phyloP scores from a whole-genome alignment of 2,113 vertebrate species.

The Dicrurus megarhynchus region DNA sequence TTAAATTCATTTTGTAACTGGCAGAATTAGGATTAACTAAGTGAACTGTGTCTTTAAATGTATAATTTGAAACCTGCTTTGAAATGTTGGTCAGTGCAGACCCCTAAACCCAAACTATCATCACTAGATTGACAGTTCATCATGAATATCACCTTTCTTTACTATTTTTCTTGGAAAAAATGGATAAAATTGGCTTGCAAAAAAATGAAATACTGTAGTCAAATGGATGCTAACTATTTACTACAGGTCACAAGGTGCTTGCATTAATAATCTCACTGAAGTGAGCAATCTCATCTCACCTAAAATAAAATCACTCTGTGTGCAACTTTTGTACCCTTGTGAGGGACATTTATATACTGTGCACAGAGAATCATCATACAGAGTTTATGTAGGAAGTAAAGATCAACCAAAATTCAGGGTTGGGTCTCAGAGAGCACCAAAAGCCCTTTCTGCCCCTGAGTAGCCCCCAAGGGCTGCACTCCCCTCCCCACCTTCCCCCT shows the following conservation, averaged over 20 bases:
- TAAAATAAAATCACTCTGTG: neutral
- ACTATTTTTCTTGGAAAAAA: neutral
- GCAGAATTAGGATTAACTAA: neutral
- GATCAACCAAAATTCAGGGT: neutral
- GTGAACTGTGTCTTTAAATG: neutral
- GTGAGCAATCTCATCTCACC: neutral
- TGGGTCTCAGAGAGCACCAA: neutral
- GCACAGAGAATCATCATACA: fast-evolving
- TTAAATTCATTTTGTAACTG: slow-evolving; percentile 16
- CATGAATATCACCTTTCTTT: neutral
- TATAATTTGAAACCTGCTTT: neutral
- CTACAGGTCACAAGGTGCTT: neutral
- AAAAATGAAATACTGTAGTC: neutral
- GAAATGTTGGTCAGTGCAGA: neutral
- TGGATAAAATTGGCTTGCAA: neutral
- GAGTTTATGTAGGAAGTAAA: neutral
- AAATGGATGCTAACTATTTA: neutral
- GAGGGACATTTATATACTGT: neutral
- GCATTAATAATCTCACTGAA: neutral
- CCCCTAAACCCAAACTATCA: neutral
- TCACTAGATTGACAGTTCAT: neutral
- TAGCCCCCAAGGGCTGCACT: fast-evolving
- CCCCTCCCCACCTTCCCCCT: fast-evolving
- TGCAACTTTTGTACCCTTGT: neutral
- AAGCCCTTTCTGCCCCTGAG: neutral